Percentiles rank a stretch among this genome's conserved stretches.
Evolutionary conservation across 35 echinoderm and acorn worm species (phyloP).

Genomic region (Ptychodera flava): DNA sequence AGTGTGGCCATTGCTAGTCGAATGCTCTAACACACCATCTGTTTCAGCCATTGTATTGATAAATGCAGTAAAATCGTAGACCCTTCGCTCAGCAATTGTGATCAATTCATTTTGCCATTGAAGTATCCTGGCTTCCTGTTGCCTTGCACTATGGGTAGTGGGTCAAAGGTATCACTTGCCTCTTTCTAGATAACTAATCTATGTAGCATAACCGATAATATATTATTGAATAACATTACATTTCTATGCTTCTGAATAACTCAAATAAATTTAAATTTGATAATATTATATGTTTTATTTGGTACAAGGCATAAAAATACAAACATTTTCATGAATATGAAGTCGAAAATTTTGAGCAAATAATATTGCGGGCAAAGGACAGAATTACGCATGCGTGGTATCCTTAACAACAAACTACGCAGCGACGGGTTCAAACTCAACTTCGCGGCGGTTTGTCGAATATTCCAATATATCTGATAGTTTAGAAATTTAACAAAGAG

Average conservation of each 20-base stretch:
- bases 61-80: neutral
- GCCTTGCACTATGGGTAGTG: neutral
- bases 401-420: neutral
- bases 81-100: neutral
- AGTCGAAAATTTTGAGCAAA: no score
- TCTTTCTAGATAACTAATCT: no score
- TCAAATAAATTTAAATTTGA: no score
- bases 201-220: no score
- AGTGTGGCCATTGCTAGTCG: neutral
- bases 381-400: neutral
- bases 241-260: no score
- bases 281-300: no score
- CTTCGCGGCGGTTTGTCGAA: neutral
- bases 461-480: neutral
- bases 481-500: neutral
- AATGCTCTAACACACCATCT: neutral
- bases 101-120: no score
- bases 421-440: neutral
- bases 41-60: neutral
- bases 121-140: neutral
- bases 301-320: no score
- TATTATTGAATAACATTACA: no score
- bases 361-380: no score
- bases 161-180: neutral
- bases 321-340: no score